Evolutionary conservation across 2,888 invertebrate species (phyloP), one percentile per base, ranked within the genome.

Genomic region (Alcis repandata): DNA sequence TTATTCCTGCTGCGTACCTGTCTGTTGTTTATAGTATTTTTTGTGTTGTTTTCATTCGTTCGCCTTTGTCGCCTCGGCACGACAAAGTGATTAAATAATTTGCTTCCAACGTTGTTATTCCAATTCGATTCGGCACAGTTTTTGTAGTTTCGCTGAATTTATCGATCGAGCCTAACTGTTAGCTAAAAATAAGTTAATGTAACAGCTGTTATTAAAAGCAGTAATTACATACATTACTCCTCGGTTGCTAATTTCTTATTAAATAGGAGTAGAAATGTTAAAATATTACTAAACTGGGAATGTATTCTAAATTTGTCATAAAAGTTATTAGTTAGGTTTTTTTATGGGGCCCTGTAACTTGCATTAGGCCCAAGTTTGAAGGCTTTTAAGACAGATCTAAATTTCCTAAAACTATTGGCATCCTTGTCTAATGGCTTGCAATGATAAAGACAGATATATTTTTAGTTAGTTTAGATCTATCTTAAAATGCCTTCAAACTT

Each of bases 11-110:
- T 72, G 71, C 59, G 52, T 68, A 4, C 27, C 27, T 27, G 70
- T 54, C 66, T 27, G 70, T 48, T 67, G 68, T 79, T 79, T 78
- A 73, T 77, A 69, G 73, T 71, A 72, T 74, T 76, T 80, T 78
- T 76, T 45, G 57, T 52, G 20, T 74, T 72, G 62, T 74, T 62
- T 69, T 59, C 66, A 69, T 75, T 73, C 63, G 67, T 74, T 68
- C 56, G 63, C 75, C 74, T 79, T 75, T 75, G 72, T 72, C 67
- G 53, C 59, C 57, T 63, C 75, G 69, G 49, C 45, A 67, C 74
- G 70, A 72, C 64, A 68, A 77, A 73, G 78, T 78, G 80, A 84
- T 84, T 84, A 83, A 80, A 82, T 78, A 76, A 83, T 84, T 85
- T 80, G 75, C 77, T 69, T 72, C 73, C 65, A 73, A 70, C 74